Conservation (phyloP, 2,113 vertebrate genomes). For the Turdus rufiventris region DNA sequence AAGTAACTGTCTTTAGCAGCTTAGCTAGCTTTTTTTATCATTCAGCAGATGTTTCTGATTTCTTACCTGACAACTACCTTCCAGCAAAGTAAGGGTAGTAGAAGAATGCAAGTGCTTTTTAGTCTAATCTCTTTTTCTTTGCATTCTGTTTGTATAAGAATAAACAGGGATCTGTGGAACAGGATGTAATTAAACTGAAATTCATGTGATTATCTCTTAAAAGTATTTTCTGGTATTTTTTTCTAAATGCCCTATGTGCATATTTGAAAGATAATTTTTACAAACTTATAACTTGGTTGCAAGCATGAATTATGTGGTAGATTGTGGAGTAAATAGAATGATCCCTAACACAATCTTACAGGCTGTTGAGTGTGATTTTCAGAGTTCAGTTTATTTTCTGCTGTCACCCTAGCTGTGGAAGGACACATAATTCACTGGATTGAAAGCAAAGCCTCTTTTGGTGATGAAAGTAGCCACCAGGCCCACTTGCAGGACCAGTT, state of each 20-base stretch:
- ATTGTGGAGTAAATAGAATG: background rate
- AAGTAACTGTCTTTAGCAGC: background rate
- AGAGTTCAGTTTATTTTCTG: conserved; percentile 34
- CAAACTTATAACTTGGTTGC: background rate
- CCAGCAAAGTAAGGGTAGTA: background rate
- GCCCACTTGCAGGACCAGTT: conserved; percentile 96
- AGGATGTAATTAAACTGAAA: background rate
- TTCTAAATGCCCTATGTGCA: background rate
- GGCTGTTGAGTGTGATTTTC: conserved; percentile 27
- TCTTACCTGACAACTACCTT: background rate
- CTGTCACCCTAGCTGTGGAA: conserved; percentile 85
- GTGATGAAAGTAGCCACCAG: conserved; percentile 93
- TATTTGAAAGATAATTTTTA: background rate
- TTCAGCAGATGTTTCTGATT: background rate
- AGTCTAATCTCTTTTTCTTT: background rate
- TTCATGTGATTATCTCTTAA: background rate
- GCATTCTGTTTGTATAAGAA: background rate
- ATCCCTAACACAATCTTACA: background rate
- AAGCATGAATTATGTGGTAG: background rate
- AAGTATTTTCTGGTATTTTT: background rate
- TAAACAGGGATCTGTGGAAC: background rate
- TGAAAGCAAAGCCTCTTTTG: conserved; percentile 98
- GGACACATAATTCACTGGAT: conserved; percentile 98
- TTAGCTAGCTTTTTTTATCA: background rate
- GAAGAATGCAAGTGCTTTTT: background rate